Percentiles rank a stretch among this genome's conserved stretches.
Evolutionary conservation across 2,113 vertebrate species (phyloP).

Genomic region (Archocentrus centrarchus): DNA sequence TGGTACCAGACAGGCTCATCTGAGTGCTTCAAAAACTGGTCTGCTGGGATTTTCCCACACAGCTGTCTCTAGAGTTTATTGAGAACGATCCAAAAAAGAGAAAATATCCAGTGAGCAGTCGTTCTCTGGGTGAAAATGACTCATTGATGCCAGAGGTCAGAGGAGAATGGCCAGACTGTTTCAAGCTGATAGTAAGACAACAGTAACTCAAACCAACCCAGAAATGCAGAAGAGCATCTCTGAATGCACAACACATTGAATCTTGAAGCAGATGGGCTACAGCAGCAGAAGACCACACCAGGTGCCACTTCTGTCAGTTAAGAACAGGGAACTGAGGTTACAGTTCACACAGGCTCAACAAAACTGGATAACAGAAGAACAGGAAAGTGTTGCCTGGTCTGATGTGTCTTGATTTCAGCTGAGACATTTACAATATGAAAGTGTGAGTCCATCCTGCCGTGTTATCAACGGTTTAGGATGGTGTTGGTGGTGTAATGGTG

Average conservation of each 20-base stretch:
- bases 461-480: too few species aligned
- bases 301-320: not conserved
- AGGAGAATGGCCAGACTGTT: not conserved
- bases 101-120: accelerated
- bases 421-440: too few species aligned
- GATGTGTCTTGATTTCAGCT: too few species aligned
- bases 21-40: not conserved
- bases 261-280: not conserved
- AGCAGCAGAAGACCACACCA: not conserved
- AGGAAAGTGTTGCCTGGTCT: too few species aligned
- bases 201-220: not conserved
- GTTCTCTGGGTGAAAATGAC: not conserved
- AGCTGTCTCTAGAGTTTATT: not conserved
- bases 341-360: too few species aligned
- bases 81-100: not conserved
- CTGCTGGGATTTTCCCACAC: not conserved
- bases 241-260: not conserved
- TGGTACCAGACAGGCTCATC: not conserved
- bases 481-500: too few species aligned
- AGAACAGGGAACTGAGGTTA: not conserved
- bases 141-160: not conserved
- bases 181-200: not conserved
- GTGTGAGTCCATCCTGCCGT: too few species aligned
- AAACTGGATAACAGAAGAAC: too few species aligned
- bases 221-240: not conserved